phyloP scores from a whole-genome alignment of 2,113 vertebrate genomes.

The Thunnus maccoyii region DNA sequence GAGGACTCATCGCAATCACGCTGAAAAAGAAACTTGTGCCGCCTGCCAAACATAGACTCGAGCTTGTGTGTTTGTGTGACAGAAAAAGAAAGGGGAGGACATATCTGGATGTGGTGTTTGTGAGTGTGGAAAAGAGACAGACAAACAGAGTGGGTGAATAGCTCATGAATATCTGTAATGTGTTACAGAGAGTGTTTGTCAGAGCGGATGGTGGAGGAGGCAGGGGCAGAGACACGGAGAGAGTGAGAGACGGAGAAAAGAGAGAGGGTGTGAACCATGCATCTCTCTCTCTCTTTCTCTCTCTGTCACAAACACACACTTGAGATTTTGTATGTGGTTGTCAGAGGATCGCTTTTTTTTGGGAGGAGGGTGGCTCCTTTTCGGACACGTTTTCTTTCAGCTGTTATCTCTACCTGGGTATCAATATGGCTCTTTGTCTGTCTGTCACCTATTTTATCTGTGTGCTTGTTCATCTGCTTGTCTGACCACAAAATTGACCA shows the following conservation, averaged over 20 bases:
- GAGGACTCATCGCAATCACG: slow-evolving; percentile 52
- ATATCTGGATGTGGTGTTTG: slow-evolving; percentile 50
- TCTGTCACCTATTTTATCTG: slow-evolving; percentile 53
- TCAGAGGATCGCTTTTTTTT: slow-evolving; percentile 5
- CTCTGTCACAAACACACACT: slow-evolving; percentile 12
- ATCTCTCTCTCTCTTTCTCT: background rate
- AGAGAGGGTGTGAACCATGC: background rate
- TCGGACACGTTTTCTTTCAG: slow-evolving; percentile 17
- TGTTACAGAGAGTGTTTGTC: slow-evolving; percentile 51
- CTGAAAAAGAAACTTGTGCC: slow-evolving; percentile 43
- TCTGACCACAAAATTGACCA: slow-evolving; percentile 54
- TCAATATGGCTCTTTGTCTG: slow-evolving; percentile 31
- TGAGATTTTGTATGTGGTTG: background rate
- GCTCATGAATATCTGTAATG: slow-evolving; percentile 72
- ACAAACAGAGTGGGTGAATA: slow-evolving; percentile 47
- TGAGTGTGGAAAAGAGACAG: slow-evolving; percentile 39
- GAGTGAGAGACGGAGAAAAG: slow-evolving; percentile 16
- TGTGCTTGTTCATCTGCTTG: slow-evolving; percentile 43
- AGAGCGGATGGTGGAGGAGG: slow-evolving; percentile 10
- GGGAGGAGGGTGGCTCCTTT: too few relatives aligned
- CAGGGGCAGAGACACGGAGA: slow-evolving; percentile 23
- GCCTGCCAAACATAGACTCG: slow-evolving; percentile 47
- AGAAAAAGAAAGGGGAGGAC: slow-evolving; percentile 12
- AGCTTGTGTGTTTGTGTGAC: background rate
- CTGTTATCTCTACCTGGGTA: slow-evolving; percentile 39